Evolutionary conservation across 2,113 vertebrate genomes (phyloP).

Genomic region (Onychostoma macrolepis): DNA sequence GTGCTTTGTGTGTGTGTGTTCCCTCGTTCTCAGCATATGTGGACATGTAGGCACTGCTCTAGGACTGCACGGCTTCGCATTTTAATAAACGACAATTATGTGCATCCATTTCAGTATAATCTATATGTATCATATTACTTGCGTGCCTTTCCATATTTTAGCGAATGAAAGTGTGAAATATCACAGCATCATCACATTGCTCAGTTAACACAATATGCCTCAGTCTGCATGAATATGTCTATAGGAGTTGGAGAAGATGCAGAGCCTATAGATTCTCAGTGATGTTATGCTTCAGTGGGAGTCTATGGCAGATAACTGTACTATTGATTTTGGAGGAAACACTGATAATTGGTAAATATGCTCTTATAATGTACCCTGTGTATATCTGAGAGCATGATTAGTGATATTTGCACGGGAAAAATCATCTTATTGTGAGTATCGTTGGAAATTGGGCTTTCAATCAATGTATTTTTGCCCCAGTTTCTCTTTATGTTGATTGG

Average conservation of each 20-base stretch:
- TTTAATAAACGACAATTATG: background rate
- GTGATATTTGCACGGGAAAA: background rate
- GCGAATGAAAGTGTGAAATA: background rate
- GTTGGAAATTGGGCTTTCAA: background rate
- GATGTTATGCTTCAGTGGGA: background rate
- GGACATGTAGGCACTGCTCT: background rate
- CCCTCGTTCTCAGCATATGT: slow-evolving; percentile 16
- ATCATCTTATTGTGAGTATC: background rate
- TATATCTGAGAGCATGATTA: background rate
- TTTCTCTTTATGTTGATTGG: background rate
- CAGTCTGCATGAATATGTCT: background rate
- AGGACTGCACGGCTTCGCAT: background rate
- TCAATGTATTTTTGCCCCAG: background rate
- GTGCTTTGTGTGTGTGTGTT: slow-evolving; percentile 21
- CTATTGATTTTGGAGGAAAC: background rate
- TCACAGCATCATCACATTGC: slow-evolving; percentile 5
- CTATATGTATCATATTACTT: slow-evolving; percentile 23
- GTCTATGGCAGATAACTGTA: background rate
- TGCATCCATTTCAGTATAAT: slow-evolving; percentile 9
- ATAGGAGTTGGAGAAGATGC: background rate
- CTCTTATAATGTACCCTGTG: background rate
- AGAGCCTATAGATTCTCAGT: background rate
- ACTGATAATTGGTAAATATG: background rate
- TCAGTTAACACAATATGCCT: background rate
- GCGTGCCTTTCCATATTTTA: slow-evolving; percentile 10